Conservation (phyloP, 2,888 invertebrate genomes). For the Melipona bicolor region DNA sequence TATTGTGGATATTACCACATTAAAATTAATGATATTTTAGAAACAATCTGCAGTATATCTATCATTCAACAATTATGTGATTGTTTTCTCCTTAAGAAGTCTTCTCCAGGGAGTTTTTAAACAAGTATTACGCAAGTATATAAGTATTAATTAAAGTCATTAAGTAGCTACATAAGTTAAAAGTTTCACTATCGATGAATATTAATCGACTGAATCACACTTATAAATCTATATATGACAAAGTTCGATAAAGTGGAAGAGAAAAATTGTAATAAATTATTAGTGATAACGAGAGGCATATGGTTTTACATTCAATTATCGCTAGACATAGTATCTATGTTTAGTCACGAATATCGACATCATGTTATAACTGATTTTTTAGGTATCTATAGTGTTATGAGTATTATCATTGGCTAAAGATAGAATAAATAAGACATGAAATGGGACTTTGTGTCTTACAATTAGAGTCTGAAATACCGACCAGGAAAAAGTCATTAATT, state of each 20-base stretch:
- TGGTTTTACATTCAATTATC: slow-evolving; percentile 47
- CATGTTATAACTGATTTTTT: too few relatives aligned
- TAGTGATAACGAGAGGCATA: slow-evolving; percentile 54
- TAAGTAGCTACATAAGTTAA: slow-evolving; percentile 6
- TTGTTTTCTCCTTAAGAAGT: neutral
- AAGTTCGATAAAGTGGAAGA: slow-evolving; percentile 21
- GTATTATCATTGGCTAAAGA: too few relatives aligned
- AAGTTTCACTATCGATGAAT: slow-evolving; percentile 22
- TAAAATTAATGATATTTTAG: neutral
- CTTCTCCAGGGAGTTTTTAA: neutral
- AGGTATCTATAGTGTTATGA: too few relatives aligned
- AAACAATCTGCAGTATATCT: neutral
- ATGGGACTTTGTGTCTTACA: too few relatives aligned
- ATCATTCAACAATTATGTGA: neutral
- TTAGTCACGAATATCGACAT: slow-evolving; percentile 41
- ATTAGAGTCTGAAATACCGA: too few relatives aligned
- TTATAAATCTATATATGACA: slow-evolving; percentile 5
- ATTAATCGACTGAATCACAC: slow-evolving; percentile 37
- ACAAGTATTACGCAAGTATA: neutral
- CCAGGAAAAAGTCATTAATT: too few relatives aligned
- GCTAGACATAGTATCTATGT: slow-evolving; percentile 37
- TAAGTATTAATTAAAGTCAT: neutral
- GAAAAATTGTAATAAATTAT: slow-evolving; percentile 36
- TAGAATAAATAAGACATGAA: too few relatives aligned
- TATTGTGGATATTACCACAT: neutral